These are phyloP conservation scores for Dendrolimus houi DNA, from an alignment of 2,888 invertebrate genomes.

Conservation along the genomic window DNA sequence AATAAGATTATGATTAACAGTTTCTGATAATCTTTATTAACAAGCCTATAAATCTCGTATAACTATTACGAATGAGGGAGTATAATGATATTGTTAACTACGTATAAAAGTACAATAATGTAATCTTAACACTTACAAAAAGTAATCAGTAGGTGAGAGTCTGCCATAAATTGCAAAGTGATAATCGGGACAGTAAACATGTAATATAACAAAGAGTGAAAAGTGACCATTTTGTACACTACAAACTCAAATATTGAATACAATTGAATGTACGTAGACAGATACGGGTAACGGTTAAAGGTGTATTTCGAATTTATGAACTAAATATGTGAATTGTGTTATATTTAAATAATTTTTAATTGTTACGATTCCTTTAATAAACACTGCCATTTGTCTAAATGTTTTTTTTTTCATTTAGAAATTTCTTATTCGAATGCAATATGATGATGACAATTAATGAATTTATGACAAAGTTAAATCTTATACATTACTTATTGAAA, in stretches of 20 bases:
- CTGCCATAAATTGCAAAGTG: conserved; percentile 12
- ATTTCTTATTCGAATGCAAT: too few relatives aligned
- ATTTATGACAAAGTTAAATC: too few relatives aligned
- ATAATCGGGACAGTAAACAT: conserved; percentile 7
- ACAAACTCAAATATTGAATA: conserved; percentile 10
- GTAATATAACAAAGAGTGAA: neutral
- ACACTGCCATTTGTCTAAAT: conserved; percentile 70
- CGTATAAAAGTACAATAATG: too few relatives aligned
- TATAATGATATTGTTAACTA: too few relatives aligned
- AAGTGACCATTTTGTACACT: neutral
- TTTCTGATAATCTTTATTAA: too few relatives aligned
- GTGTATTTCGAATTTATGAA: conserved; percentile 67
- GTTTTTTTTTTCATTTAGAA: conserved; percentile 13
- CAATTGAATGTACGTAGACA: conserved; percentile 29
- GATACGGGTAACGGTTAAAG: conserved; percentile 32
- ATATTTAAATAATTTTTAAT: conserved; percentile 46
- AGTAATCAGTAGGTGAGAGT: neutral
- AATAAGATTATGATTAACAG: too few relatives aligned
- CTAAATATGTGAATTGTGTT: conserved; percentile 56
- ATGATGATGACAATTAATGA: too few relatives aligned
- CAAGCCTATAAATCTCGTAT: too few relatives aligned
- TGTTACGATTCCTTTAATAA: conserved; percentile 67
- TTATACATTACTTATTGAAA: too few relatives aligned
- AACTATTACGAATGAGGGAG: too few relatives aligned
- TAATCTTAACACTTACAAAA: too few relatives aligned